Evolutionary conservation across 2,797 vertebrate genomes (phyloP), one percentile per base, ranked within the genome.

Genomic region (Thunnus albacares): DNA sequence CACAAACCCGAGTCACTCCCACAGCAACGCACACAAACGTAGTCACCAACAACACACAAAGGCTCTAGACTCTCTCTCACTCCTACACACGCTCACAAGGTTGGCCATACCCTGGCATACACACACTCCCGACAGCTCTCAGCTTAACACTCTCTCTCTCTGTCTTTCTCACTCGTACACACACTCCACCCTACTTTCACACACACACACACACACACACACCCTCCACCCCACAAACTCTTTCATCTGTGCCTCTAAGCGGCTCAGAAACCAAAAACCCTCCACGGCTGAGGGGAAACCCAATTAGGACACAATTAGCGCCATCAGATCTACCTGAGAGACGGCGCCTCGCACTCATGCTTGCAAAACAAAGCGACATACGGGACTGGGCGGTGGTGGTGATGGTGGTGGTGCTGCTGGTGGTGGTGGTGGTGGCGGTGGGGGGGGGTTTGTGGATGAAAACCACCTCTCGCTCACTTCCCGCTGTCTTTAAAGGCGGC

Each of bases 221-320:
- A 59, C 20, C 17, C 57, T 41, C 30, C 62, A 64, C 64, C 41
- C 33, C 9, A 55, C 41, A 58, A 67, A 81, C 62, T 67, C 79
- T 75, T 79, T 86, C 83, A 71, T 92, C 82, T 77, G 74, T 53
- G 58, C 51, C 75, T 85, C 30, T 80, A 26, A 64, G 68, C 55
- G 2, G 79, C 66, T 90, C 47, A 57, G 59, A 80, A 87, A 78
- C 65, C 71, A 61, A 55, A 89, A 69, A 81, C 7, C 41, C 82
- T 71, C 68, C 30, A 24, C 8, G 0, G 76, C 79, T 12, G 60
- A 51, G 22, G 47, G 55, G 45, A 76, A 82, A 84, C 59, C 75
- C 85, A 91, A 91, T 88, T 87, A 89, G 71, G 33, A 71, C 15
- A 67, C 87, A 88, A 92, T 89, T 84, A 92, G 84, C 55, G 14